Conservation (phyloP, 2,888 invertebrate species). For the Heliothis peltigera region DNA sequence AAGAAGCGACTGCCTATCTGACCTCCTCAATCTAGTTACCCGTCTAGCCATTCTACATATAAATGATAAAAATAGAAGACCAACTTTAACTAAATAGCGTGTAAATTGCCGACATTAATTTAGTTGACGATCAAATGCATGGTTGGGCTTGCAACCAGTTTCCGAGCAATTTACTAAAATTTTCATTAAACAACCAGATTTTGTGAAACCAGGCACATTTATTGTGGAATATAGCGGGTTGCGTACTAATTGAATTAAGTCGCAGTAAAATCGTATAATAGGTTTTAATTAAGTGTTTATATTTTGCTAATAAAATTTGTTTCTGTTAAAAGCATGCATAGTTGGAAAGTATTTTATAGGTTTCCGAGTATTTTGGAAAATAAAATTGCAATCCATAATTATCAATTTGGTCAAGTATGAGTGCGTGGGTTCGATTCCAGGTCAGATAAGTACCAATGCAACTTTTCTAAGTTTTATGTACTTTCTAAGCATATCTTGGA, state of each 20-base stretch:
- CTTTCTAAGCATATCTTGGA: no score
- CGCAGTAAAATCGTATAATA: conserved; percentile 21
- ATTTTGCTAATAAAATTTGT: background rate
- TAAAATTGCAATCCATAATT: no score
- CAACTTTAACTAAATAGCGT: background rate
- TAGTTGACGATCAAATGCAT: conserved; percentile 27
- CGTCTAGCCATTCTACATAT: no score
- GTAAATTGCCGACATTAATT: conserved; percentile 8
- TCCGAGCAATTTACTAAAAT: conserved; percentile 39
- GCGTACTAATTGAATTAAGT: conserved; percentile 28
- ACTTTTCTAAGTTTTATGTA: no score
- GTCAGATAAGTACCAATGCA: no score
- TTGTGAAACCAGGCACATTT: conserved; percentile 24
- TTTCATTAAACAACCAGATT: conserved; percentile 41
- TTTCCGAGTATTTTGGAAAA: no score
- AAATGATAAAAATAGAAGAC: background rate
- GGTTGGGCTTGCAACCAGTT: conserved; percentile 7
- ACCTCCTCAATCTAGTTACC: no score
- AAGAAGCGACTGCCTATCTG: no score
- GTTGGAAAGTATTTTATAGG: no score
- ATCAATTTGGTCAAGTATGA: no score
- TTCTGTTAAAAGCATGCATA: background rate
- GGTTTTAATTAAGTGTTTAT: conserved; percentile 5
- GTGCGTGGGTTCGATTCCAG: no score
- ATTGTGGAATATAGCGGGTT: conserved; percentile 8